A percentile compares a stretch with the other conserved stretches of the same genome.
Conservation (phyloP, 2,797 vertebrate species). For the Enteromius unitaeniatus region DNA sequence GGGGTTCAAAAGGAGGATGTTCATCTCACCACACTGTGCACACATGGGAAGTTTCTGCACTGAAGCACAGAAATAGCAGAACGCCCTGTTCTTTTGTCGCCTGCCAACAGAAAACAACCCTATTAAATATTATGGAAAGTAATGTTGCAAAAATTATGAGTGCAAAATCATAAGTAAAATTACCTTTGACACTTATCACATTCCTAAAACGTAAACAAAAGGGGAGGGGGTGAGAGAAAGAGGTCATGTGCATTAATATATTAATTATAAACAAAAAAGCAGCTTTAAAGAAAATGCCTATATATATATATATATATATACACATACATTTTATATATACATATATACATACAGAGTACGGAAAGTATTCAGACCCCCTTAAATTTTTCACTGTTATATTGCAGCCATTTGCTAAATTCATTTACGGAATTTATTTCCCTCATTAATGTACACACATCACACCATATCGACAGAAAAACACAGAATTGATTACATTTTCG, state of each 20-base stretch:
- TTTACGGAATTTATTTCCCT: too few relatives aligned
- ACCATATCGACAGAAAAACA: too few relatives aligned
- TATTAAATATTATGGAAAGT: neutral
- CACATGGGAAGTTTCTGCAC: slow-evolving; percentile 96
- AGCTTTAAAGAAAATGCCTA: neutral
- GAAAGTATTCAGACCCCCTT: too few relatives aligned
- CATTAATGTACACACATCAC: too few relatives aligned
- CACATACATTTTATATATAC: too few relatives aligned
- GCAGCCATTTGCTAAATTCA: too few relatives aligned
- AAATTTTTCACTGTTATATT: too few relatives aligned
- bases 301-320: too few relatives aligned
- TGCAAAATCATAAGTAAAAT: slow-evolving; percentile 50
- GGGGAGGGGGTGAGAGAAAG: neutral
- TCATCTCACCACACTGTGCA: slow-evolving; percentile 93
- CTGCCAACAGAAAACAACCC: slow-evolving; percentile 68
- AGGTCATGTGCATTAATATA: neutral
- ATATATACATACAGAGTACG: too few relatives aligned
- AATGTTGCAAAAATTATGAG: neutral
- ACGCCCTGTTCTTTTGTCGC: slow-evolving; percentile 97
- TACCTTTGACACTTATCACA: slow-evolving; percentile 98
- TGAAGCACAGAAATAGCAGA: slow-evolving; percentile 95
- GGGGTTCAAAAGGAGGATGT: neutral
- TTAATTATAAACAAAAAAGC: neutral
- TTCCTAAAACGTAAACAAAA: slow-evolving; percentile 81
- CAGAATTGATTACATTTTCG: too few relatives aligned